These are phyloP conservation scores for Zaprionus bogoriensis DNA, from an alignment of 2,888 invertebrate species.

Conservation along the genomic window DNA sequence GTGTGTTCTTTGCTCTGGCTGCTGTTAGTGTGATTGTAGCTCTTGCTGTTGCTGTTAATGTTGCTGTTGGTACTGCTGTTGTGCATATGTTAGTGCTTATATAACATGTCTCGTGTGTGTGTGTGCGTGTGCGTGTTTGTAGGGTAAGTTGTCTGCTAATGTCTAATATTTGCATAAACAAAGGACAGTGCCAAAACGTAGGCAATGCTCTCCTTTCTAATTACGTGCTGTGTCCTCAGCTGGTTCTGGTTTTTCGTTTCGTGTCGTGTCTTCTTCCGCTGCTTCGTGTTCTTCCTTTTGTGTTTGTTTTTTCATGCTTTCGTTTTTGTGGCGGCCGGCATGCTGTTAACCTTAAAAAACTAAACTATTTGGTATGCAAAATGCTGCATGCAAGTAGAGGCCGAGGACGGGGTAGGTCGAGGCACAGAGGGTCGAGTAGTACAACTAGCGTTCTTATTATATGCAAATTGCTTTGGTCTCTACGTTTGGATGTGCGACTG, in stretches of 20 bases:
- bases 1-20: conserved; percentile 23
- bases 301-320: conserved; percentile 4
- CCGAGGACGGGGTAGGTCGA: neutral
- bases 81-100: conserved; percentile 36
- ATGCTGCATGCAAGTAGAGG: conserved; percentile 45
- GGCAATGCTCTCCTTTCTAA: conserved; percentile 58
- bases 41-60: conserved; percentile 4
- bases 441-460: conserved; percentile 36
- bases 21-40: conserved; percentile 17
- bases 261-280: neutral
- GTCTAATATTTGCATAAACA: conserved; percentile 66
- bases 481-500: conserved; percentile 5
- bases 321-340: conserved; percentile 26
- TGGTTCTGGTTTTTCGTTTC: neutral
- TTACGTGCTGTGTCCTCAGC: conserved; percentile 39
- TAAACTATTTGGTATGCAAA: conserved; percentile 69
- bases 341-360: conserved; percentile 56
- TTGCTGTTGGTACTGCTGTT: conserved; percentile 1
- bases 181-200: conserved; percentile 58
- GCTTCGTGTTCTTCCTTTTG: neutral
- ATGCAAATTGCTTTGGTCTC: conserved; percentile 53
- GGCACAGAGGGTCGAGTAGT: conserved; percentile 11
- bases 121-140: conserved; percentile 37
- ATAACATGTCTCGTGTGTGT: conserved; percentile 32
- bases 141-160: conserved; percentile 70